Evolutionary conservation across 2,888 invertebrate species (phyloP).

Genomic region (Julus scanicus): DNA sequence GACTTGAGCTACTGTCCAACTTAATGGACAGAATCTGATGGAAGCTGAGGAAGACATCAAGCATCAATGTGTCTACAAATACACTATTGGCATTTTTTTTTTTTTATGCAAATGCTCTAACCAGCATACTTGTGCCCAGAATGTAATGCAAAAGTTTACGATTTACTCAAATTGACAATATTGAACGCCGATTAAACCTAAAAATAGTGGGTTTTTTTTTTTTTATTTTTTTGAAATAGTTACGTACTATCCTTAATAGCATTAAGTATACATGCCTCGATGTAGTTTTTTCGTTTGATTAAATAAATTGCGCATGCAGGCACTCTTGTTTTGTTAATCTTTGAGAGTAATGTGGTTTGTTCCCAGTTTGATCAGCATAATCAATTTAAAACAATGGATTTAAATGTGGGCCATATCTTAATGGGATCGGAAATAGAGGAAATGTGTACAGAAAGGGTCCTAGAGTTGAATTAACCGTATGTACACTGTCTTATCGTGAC

Average conservation of each 20-base stretch:
- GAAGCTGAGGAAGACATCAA: too few relatives aligned
- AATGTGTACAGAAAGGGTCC: not conserved
- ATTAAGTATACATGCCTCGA: not conserved
- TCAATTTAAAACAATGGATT: not conserved
- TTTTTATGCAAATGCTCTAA: too few relatives aligned
- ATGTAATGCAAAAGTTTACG: not conserved
- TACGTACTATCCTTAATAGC: not conserved
- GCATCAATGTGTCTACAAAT: too few relatives aligned
- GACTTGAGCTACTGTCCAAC: too few relatives aligned
- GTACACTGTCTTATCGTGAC: not conserved
- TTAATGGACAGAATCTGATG: too few relatives aligned
- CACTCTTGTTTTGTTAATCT: not conserved
- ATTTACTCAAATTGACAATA: not conserved
- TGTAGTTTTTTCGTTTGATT: not conserved
- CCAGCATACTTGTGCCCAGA: too few relatives aligned
- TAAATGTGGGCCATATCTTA: not conserved
- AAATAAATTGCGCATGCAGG: not conserved
- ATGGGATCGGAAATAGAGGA: not conserved
- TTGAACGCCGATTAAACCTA: not conserved
- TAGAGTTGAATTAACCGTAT: not conserved
- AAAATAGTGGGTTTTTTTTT: not conserved
- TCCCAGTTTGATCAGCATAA: not conserved
- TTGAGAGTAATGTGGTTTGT: not conserved
- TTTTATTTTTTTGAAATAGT: not conserved
- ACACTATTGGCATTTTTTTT: too few relatives aligned